Evolutionary conservation across 2,797 vertebrate genomes (phyloP).

Genomic region (Neosilurus mollespiculum): DNA sequence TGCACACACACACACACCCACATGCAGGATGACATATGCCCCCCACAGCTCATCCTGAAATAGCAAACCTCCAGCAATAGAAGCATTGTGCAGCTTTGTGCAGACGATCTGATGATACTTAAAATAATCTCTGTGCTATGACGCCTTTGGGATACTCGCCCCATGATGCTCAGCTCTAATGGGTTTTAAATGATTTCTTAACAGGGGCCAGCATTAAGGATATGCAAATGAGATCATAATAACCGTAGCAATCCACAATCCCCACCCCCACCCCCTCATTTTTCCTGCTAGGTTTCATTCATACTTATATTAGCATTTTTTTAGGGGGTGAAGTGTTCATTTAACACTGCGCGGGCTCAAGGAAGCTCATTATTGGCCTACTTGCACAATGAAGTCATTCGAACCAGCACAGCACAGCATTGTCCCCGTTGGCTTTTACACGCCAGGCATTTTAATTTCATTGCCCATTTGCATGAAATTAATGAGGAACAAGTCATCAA

Average conservation of each 20-base stretch:
- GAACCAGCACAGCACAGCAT: not conserved
- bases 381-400: not conserved
- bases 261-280: not conserved
- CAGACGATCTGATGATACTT: not conserved
- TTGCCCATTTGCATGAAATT: constrained; percentile 38
- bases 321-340: not conserved
- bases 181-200: constrained; percentile 38
- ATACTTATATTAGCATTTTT: constrained; percentile 1
- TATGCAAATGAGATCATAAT: constrained; percentile 40
- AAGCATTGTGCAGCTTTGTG: not conserved
- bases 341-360: not conserved
- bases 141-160: constrained; percentile 30
- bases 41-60: constrained; percentile 24
- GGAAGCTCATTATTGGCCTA: not conserved
- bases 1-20: constrained; percentile 7
- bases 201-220: constrained; percentile 18
- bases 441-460: not conserved
- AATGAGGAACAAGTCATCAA: constrained; percentile 28
- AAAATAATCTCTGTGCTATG: constrained; percentile 6
- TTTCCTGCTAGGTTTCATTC: constrained; percentile 10
- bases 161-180: constrained; percentile 27
- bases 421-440: constrained; percentile 1
- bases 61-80: constrained; percentile 28
- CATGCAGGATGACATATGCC: not conserved
- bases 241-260: not conserved